Evolutionary conservation across 1,140 invertebrate species (phyloP).

Genomic region (Conus ventricosus): DNA sequence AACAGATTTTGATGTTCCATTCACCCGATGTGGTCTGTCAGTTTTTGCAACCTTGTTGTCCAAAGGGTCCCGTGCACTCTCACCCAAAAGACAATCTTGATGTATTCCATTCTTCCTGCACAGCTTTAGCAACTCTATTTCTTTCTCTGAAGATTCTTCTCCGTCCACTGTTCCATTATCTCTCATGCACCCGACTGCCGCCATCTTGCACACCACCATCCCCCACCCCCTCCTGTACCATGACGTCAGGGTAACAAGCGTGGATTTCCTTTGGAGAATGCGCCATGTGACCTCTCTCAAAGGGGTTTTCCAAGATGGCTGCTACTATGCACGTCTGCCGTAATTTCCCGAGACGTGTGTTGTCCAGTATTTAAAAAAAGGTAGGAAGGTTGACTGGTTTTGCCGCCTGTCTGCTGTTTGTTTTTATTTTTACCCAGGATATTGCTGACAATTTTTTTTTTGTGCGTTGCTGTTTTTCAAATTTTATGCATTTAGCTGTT

Average conservation of each 20-base stretch:
- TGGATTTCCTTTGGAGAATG: constrained; percentile 51
- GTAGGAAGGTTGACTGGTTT: too few relatives aligned
- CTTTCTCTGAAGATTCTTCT: constrained; percentile 49
- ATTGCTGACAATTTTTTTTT: too few relatives aligned
- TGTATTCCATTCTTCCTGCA: constrained; percentile 62
- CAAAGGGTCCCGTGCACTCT: constrained; percentile 45
- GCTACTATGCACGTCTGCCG: not conserved
- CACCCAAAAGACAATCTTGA: constrained; percentile 50
- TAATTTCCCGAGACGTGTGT: not conserved
- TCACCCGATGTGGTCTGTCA: constrained; percentile 41
- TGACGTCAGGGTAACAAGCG: constrained; percentile 53
- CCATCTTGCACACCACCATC: constrained; percentile 68
- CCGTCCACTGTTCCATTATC: constrained; percentile 57
- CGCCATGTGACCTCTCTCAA: constrained; percentile 46
- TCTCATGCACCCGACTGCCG: constrained; percentile 64
- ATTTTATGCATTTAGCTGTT: too few relatives aligned
- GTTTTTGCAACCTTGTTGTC: constrained; percentile 32
- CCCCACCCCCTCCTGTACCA: constrained; percentile 18
- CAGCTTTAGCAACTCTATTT: constrained; percentile 44
- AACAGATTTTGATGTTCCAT: constrained; percentile 46
- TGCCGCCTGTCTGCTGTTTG: too few relatives aligned
- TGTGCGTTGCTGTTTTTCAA: too few relatives aligned
- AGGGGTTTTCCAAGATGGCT: constrained; percentile 50
- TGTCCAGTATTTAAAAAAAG: not conserved
- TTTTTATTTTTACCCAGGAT: too few relatives aligned